These are phyloP conservation scores for Apteryx owenii DNA, from an alignment of 2,113 vertebrate genomes.

Conservation along the genomic window DNA sequence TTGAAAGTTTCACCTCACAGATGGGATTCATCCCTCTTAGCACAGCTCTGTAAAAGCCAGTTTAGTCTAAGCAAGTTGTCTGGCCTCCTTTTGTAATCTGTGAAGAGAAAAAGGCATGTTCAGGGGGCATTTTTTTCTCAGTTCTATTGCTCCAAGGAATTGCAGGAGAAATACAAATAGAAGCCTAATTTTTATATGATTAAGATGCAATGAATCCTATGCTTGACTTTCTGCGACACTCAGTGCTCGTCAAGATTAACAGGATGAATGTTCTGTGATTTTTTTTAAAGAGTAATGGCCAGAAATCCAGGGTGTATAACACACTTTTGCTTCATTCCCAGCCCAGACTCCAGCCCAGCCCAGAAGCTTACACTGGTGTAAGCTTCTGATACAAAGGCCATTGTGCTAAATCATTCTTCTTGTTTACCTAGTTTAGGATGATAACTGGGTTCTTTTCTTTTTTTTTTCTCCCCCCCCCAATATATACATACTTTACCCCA, in stretches of 20 bases:
- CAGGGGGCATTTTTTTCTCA: neutral
- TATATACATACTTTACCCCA: neutral
- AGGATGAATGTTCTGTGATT: neutral
- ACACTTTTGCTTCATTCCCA: neutral
- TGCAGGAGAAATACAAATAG: neutral
- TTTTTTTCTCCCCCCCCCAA: too few species aligned
- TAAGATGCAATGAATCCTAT: neutral
- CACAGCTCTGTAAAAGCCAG: neutral
- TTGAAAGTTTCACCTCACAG: neutral
- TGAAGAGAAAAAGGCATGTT: rapidly evolving
- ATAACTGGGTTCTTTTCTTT: neutral
- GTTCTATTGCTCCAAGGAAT: neutral
- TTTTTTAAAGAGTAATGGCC: neutral
- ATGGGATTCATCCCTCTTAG: neutral
- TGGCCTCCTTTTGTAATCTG: neutral
- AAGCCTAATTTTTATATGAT: neutral
- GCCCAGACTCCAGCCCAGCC: neutral
- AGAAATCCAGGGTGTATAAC: neutral
- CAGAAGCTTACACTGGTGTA: neutral
- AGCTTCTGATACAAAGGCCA: neutral
- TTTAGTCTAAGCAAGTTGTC: neutral
- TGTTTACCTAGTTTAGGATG: neutral
- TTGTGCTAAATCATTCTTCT: neutral
- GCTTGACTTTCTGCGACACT: neutral
- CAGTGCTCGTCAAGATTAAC: neutral